These are phyloP conservation scores for Lissocephala sabroskyi DNA, from an alignment of 2,888 invertebrate genomes.

Conservation along the genomic window DNA sequence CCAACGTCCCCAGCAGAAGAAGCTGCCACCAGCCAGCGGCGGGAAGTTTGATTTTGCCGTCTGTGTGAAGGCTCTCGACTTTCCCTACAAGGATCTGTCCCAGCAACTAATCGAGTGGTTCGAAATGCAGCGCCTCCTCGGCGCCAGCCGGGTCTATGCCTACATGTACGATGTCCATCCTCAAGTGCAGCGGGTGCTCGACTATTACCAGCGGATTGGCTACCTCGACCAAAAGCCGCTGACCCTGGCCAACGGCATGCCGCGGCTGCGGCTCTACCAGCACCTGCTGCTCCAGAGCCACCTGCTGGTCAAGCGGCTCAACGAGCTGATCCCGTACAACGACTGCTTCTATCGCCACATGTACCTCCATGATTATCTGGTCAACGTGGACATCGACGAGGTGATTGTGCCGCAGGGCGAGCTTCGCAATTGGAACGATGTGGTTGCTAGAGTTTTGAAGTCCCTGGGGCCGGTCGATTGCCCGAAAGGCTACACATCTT, in stretches of 20 bases:
- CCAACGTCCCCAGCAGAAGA: not conserved
- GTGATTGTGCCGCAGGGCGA: conserved; percentile 82
- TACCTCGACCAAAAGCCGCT: conserved; percentile 81
- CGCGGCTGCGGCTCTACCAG: conserved; percentile 86
- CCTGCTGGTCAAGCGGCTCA: conserved; percentile 89
- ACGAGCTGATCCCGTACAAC: conserved; percentile 94
- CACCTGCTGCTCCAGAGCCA: conserved; percentile 88
- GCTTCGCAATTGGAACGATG: conserved; percentile 71
- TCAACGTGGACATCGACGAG: conserved; percentile 91
- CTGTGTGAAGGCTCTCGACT: conserved; percentile 93
- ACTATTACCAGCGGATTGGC: conserved; percentile 76
- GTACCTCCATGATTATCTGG: conserved; percentile 88
- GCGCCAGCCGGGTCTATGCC: conserved; percentile 90
- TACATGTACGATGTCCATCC: conserved; percentile 90
- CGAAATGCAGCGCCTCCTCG: conserved; percentile 84
- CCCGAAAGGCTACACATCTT: conserved; percentile 72
- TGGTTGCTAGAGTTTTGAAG: too few species aligned
- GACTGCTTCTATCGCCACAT: conserved; percentile 93
- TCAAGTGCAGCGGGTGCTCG: conserved; percentile 83
- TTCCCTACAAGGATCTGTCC: conserved; percentile 88
- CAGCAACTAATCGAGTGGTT: conserved; percentile 93
- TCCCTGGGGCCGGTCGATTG: not conserved
- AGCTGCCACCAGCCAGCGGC: too few species aligned
- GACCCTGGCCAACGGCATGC: conserved; percentile 88
- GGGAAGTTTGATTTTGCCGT: conserved; percentile 85